Conservation (phyloP, 2,888 invertebrate genomes). For the Torymus texanus region DNA sequence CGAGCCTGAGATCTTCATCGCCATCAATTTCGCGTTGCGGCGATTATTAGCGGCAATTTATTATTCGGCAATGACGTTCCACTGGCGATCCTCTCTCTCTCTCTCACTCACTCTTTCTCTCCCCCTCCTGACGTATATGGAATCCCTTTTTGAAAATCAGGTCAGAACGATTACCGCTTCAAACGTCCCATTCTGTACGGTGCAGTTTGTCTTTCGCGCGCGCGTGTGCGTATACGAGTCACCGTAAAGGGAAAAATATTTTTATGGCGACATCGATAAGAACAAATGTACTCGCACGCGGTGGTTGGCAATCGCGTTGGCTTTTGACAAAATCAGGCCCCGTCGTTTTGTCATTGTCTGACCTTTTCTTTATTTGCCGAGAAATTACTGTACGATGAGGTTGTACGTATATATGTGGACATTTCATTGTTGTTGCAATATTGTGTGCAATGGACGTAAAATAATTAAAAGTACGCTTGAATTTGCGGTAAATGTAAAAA, state of each 20-base stretch:
- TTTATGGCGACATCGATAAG: conserved; percentile 49
- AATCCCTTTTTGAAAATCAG: conserved; percentile 49
- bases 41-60: conserved; percentile 56
- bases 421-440: too few relatives aligned
- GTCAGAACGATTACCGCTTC: conserved; percentile 48
- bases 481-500: neutral
- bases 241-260: conserved; percentile 50
- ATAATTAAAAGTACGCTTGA: neutral
- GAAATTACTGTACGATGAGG: too few relatives aligned
- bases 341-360: too few relatives aligned
- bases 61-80: conserved; percentile 52
- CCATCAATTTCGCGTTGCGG: conserved; percentile 48
- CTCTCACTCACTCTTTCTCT: conserved; percentile 10
- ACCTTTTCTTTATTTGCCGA: too few relatives aligned
- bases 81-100: conserved; percentile 14
- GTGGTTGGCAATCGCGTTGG: neutral
- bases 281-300: conserved; percentile 33
- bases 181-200: conserved; percentile 45
- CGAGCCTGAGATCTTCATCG: conserved; percentile 52
- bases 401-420: too few relatives aligned
- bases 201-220: conserved; percentile 54
- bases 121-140: conserved; percentile 48
- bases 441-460: neutral
- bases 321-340: neutral
- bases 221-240: neutral